Base-by-base conservation (phyloP, 2,888 invertebrate species). In the Lithophane socia region DNA sequence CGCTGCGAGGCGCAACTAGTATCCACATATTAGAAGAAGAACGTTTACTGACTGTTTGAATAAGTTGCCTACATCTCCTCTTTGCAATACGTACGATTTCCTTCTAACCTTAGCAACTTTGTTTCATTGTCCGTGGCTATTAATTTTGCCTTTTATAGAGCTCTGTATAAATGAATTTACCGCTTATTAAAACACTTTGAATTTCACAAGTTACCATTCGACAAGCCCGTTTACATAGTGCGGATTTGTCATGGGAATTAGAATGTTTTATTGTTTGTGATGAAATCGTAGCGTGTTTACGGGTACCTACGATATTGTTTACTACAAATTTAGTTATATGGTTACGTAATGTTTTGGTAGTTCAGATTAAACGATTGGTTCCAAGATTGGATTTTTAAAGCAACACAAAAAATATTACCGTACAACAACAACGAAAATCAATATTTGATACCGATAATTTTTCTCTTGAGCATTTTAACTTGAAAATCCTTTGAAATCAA, bases 161-260 rank as follows among this genome's bases (percentile, higher is more conserved):
- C 52, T 77, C 73, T 77, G 77, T 86, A 88, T 92, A 92, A 92
- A 92, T 93, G 87, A 93, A 94, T 94, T 94, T 93, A 88, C 89
- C 94, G 94, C 92, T 93, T 94, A 93, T 94, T 94, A 94, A 93
- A 94, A 91, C 93, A 91, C 91, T 92, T 93, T 83, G 91, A 93
- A 93, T 93, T 91, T 92, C 90, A 90, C 90, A 91, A 90, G 87
- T 89, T 85, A 88, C 88, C 91, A 86, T 84, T 87, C 88, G 85
- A 58, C 79, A 69, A 75, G 75, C 63, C 66, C 67, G 69, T 92
- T 93, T 91, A 91, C 61, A 89, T 82, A 18, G n/a, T 73, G 42
- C 75, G 85, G 90, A 91, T 91, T 88, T 75, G 74, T 60, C 44
- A 71, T 77, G 65, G 60, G 54, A 70, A 69, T 75, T 58, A 67